Conservation (phyloP, 2,888 invertebrate genomes). For the Chrysomela aeneicollis region DNA sequence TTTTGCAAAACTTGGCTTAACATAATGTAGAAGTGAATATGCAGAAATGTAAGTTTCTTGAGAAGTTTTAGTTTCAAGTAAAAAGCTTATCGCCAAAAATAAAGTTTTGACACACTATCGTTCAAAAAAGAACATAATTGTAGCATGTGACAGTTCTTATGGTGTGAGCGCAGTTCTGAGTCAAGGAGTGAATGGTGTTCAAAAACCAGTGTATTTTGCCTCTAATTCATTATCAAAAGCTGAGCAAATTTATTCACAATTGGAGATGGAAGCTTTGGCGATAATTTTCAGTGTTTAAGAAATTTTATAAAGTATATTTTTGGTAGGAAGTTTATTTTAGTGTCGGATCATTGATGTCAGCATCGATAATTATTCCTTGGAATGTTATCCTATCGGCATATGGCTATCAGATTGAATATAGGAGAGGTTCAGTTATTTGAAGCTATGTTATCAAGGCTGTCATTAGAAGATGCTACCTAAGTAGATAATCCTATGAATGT, state of each 20-base stretch:
- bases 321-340: constrained; percentile 9
- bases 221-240: constrained; percentile 16
- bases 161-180: constrained; percentile 42
- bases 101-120: constrained; percentile 32
- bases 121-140: constrained; percentile 34
- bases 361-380: constrained; percentile 32
- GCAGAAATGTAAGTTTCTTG: no score
- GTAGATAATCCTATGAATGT: constrained; percentile 18
- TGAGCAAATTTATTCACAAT: constrained; percentile 22
- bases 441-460: constrained; percentile 27
- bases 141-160: constrained; percentile 42
- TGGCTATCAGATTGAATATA: constrained; percentile 28
- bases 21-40: no score
- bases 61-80: constrained; percentile 26
- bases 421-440: constrained; percentile 21
- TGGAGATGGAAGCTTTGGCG: constrained; percentile 24
- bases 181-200: constrained; percentile 31
- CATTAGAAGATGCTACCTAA: constrained; percentile 13
- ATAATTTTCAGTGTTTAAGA: constrained; percentile 24
- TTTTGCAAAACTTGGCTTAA: no score
- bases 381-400: constrained; percentile 30
- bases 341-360: constrained; percentile 34
- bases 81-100: not conserved
- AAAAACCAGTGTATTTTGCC: constrained; percentile 14
- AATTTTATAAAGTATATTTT: constrained; percentile 22